Evolutionary conservation across 2,888 invertebrate species (phyloP).

Genomic region (Endotricha flammealis): DNA sequence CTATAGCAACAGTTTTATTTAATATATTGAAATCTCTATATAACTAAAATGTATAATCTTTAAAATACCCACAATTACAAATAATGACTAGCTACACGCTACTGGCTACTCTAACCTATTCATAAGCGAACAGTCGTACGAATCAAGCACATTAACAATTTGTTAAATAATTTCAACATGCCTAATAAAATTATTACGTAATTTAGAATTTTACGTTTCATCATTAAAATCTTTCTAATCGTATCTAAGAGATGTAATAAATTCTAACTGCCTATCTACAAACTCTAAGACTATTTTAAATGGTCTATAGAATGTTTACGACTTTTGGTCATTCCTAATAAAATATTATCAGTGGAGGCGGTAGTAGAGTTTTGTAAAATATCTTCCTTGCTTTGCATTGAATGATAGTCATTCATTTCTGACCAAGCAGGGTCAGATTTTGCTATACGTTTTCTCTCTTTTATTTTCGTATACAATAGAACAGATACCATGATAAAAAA

Average conservation of each 20-base stretch:
- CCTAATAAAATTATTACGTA: constrained; percentile 9
- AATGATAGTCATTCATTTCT: constrained; percentile 71
- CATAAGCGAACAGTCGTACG: constrained; percentile 40
- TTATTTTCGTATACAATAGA: constrained; percentile 66
- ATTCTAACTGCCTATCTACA: constrained; percentile 11
- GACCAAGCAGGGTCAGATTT: constrained; percentile 68
- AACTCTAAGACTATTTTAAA: constrained; percentile 32
- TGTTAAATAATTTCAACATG: constrained; percentile 13
- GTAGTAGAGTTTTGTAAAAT: constrained; percentile 62
- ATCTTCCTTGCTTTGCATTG: constrained; percentile 69
- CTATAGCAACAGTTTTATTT: constrained; percentile 42
- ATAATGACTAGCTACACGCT: constrained; percentile 26
- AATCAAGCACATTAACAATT: constrained; percentile 40
- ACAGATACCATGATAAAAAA: constrained; percentile 70
- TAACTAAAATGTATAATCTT: constrained; percentile 19
- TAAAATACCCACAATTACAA: constrained; percentile 23
- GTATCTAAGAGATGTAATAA: constrained; percentile 10
- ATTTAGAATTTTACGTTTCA: constrained; percentile 18
- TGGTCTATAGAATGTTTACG: constrained; percentile 51
- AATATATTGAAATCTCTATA: constrained; percentile 34
- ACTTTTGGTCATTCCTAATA: constrained; percentile 66
- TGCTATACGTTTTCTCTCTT: constrained; percentile 67
- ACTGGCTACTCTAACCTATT: constrained; percentile 31
- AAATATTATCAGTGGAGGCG: constrained; percentile 71
- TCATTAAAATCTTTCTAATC: constrained; percentile 4